Evolutionary conservation across 2,888 invertebrate genomes (phyloP), one percentile per base, ranked within the genome.

Genomic region (Macrophya annulata): DNA sequence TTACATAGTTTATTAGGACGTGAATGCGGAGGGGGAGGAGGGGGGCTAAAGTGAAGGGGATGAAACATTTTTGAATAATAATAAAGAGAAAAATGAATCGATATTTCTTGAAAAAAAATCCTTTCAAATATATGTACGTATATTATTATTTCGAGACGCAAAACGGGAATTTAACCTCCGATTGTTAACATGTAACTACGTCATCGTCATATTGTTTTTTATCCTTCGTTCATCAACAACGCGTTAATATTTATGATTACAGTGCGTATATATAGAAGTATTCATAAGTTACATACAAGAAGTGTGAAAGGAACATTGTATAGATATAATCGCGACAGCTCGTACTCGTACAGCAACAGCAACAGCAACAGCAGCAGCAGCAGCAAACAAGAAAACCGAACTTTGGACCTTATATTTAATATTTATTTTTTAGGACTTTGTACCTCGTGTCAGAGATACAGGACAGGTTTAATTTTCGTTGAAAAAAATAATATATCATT

Each of bases 351-450:
- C 31, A n/a, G 51, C 51, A 43, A 9, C 15, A 31, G 12, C 6
- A 17, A 37, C 3, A 72, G 8, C n/a, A 21, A 5, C 40, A 9
- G 9, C 9, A 31, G 31, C 21, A 12, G 45, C 43, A 72, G 6
- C 25, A 65, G 45, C 48, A 10, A 76, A 76, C 45, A 48, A 76
- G 76, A 76, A 12, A 76, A 12, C 21, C 51, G 77, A 77, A 77
- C 77, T 55, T 77, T 51, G 77, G 48, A 77, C 77, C 37, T 12
- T 55, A 55, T 5, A 55, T 1, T 5, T 17, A 12, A 55, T 48
- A 77, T 48, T 77, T 37, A 43, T 74, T 74, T 74, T 43, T 48
- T n/a, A 55, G 55, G 48, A 76, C 76, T 76, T 76, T 48, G 76
- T 25, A 76, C 76, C n/a, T 10, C 4, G 17, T 21, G 25, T 31